Conservation (phyloP, 2,797 vertebrate species). For the Spea hammondii region DNA sequence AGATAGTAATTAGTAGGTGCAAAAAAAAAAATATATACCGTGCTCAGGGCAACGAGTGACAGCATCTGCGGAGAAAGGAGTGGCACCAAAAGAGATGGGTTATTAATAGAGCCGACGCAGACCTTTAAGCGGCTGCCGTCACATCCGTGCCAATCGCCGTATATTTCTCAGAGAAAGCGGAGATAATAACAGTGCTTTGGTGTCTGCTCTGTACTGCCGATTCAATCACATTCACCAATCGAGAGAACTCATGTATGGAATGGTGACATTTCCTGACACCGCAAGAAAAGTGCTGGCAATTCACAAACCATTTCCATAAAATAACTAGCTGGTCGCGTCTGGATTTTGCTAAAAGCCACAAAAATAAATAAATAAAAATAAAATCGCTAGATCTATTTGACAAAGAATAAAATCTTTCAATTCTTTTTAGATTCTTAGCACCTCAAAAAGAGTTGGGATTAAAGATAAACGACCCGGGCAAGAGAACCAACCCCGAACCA, state of each 20-base stretch:
- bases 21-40: no score
- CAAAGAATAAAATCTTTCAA: no score
- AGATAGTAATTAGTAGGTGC: no score
- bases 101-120: background rate
- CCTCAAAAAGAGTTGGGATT: no score
- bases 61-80: background rate
- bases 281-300: background rate
- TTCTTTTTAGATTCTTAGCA: no score
- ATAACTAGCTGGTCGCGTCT: no score
- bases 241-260: background rate
- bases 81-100: no score
- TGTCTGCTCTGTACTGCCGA: background rate
- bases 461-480: no score
- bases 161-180: background rate
- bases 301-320: constrained; percentile 1
- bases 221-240: background rate
- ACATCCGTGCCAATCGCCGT: background rate
- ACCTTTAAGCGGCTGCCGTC: background rate
- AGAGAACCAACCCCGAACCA: no score
- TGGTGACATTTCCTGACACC: background rate
- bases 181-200: constrained; percentile 11
- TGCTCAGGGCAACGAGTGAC: background rate
- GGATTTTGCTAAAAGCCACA: no score
- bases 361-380: no score
- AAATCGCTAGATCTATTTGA: no score